Base-by-base conservation (phyloP, 2,888 invertebrate genomes). In the Hecatera dysodea region DNA sequence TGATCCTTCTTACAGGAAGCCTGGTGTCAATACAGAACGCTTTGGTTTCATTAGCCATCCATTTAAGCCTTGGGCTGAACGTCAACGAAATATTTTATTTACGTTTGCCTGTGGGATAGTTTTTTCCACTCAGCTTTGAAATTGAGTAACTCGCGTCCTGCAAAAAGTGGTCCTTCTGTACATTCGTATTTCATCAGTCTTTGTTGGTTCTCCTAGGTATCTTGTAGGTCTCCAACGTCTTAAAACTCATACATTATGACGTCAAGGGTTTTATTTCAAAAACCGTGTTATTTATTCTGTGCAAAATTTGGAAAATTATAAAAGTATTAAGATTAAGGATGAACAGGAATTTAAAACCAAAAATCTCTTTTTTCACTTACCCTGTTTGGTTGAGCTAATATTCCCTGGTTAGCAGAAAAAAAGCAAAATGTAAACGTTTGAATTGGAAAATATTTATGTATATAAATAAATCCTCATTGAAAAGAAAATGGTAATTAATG, bases 361-460 rank as follows among this genome's bases (percentile, higher is more conserved):
- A 76, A 70, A 55, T 39, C n/a, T n/a, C n/a, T 64, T 46, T 19
- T 50, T 15, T 44, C 15, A 85, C 92, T 90, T 89, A 93, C 93
- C 90, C 91, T 89, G n/a, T 81, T 87, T 68, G 89, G 88, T 68
- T 84, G 89, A 53, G 93, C 91, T 71, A 93, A 80, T 46, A 82
- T 87, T 78, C 93, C 93, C 93, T 93, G 83, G 78, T 78, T 71
- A 75, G 90, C 87, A 87, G 84, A 86, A 84, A 89, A 82, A 88
- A 87, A 85, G 82, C 24, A 67, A 71, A 64, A 72, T 62, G n/a
- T 65, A 7, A 55, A 55, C 48, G 29, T 57, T n/a, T 39, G 22
- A 27, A 42, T 50, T 29, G 9, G 17, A 17, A 19, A 11, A 9
- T 9, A 6, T 2, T 22, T 17, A n/a, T 61, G 33, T 7, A 4